A percentile compares a stretch with the other conserved stretches of the same genome.
Evolutionary conservation across 2,797 vertebrate species (phyloP).

Genomic region (Mormyrus hasselquistii): DNA sequence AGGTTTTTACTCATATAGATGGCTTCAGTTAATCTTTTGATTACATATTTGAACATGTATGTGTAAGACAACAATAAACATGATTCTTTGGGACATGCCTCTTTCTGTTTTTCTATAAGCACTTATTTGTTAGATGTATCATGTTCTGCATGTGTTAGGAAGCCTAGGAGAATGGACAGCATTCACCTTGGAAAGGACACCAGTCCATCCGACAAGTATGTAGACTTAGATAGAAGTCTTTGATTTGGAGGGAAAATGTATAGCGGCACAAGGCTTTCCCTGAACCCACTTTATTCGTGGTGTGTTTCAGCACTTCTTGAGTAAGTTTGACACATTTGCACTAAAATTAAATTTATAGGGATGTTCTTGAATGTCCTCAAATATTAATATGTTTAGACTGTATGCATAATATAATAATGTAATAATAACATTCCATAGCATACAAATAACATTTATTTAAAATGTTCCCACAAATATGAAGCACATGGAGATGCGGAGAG

Average conservation of each 20-base stretch:
- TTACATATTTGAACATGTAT: not conserved
- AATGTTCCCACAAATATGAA: not conserved
- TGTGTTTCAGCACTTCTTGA: not conserved
- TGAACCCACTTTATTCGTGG: not conserved
- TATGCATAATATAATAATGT: not conserved
- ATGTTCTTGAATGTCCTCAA: not conserved
- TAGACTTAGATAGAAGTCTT: not conserved
- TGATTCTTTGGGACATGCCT: not conserved
- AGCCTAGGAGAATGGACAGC: not conserved
- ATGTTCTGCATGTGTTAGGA: not conserved
- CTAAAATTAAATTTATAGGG: not conserved
- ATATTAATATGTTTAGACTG: not conserved
- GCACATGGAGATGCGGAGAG: not conserved
- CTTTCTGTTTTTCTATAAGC: not conserved
- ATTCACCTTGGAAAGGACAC: not conserved
- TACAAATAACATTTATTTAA: not conserved
- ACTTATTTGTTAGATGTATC: not conserved
- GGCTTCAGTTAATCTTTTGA: not conserved
- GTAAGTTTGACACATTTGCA: not conserved
- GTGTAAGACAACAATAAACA: not conserved
- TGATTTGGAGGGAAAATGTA: not conserved
- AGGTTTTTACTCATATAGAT: not conserved
- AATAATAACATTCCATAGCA: not conserved
- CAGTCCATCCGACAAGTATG: not conserved
- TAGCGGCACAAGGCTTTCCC: not conserved